Evolutionary conservation across 2,797 vertebrate genomes (phyloP), one percentile per base, ranked within the genome.

Genomic region (Catharus ustulatus): DNA sequence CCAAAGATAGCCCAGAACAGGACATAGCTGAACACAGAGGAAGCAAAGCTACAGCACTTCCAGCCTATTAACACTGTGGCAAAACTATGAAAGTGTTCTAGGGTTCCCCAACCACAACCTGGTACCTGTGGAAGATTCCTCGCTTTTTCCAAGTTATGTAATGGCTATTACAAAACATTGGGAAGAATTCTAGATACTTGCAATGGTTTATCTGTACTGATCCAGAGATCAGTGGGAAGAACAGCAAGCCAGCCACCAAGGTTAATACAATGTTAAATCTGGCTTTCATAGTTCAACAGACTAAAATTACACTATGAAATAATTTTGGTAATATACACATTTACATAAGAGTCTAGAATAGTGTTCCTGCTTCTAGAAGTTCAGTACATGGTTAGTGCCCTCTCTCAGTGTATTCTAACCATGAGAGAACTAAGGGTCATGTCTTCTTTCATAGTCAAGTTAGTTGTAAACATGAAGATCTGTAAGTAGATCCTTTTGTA

Each of bases 311-410:
- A 27, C 21, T 63, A 19, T 27, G 15, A 84, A 84, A 64, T 71
- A 42, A 66, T 83, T 77, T 40, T 43, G 11, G 17, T 13, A 73
- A 80, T 29, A 82, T 5, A 45, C 13, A 43, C 11, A 45, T 62
- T 87, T 73, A 76, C 2, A 0, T 15, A 7, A 23, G 26, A 72
- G 16, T 42, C 61, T 20, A 67, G 34, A 83, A 80, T 11, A 59
- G 5, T 23, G 16, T 11, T 54, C 59, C n/a, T 83, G 42, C 45
- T 88, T 67, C 38, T 32, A 45, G 13, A 45, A 52, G 49, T 32
- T 57, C 48, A n/a, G 30, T 18, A 8, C 0, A 0, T 22, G 54
- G n/a, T 57, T 63, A 34, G 11, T n/a, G 19, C 36, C 43, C 55
- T 57, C 15, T 27, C 55, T 48, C 67, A 76, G n/a, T 38, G 76